Percentiles rank a stretch among this genome's conserved stretches.
Conservation (phyloP, 2,113 vertebrate genomes). For the Clarias macrocephalus region DNA sequence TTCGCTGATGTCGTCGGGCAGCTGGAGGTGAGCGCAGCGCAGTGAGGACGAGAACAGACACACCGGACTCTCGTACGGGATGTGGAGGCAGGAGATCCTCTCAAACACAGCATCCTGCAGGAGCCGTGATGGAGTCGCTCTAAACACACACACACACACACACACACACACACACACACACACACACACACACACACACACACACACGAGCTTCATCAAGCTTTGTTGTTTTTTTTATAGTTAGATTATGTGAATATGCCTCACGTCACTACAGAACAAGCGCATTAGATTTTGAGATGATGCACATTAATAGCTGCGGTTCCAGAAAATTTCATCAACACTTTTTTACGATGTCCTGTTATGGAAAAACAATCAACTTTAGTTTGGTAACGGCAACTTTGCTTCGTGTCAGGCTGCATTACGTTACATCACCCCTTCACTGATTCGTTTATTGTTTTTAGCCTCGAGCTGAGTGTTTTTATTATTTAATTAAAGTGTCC, state of each 20-base stretch:
- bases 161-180: conserved; percentile 6
- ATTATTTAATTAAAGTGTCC: neutral
- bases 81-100: conserved; percentile 77
- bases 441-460: neutral
- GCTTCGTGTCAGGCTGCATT: neutral
- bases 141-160: conserved; percentile 50
- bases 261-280: neutral
- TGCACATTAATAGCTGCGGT: neutral
- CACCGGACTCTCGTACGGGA: conserved; percentile 79
- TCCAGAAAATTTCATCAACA: neutral
- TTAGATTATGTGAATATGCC: neutral
- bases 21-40: conserved; percentile 86
- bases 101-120: conserved; percentile 80
- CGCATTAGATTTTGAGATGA: neutral
- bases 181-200: neutral
- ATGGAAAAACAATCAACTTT: neutral
- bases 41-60: conserved; percentile 88
- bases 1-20: conserved; percentile 90
- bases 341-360: neutral
- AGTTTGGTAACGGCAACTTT: neutral
- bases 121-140: conserved; percentile 83
- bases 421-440: neutral
- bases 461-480: neutral
- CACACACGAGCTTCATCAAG: neutral
- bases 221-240: neutral